phyloP scores from a whole-genome alignment of 2,113 vertebrate genomes.

The Protobothrops flavoviridis region DNA sequence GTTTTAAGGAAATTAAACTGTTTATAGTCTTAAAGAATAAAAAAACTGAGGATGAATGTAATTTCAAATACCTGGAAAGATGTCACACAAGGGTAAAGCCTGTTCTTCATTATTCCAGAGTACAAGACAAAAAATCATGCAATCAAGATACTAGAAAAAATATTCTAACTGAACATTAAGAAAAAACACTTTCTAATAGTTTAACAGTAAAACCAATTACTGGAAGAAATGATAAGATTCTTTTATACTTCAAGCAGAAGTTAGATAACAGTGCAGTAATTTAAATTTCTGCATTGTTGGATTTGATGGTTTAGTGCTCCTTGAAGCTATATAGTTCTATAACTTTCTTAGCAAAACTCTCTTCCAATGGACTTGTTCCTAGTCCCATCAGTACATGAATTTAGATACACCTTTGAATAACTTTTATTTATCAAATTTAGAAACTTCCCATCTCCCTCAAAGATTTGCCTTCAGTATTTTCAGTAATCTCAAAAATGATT shows the following conservation, averaged over 20 bases:
- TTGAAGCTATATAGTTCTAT: not conserved
- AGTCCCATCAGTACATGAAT: not conserved
- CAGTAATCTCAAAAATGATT: not conserved
- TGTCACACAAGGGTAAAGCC: not conserved
- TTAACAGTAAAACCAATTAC: not conserved
- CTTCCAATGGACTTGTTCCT: not conserved
- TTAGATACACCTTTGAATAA: not conserved
- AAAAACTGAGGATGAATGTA: not conserved
- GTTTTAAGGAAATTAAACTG: not conserved
- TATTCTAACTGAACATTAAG: not conserved
- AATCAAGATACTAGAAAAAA: not conserved
- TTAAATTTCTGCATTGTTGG: not conserved
- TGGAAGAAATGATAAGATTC: not conserved
- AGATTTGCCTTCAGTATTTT: not conserved
- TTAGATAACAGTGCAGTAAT: not conserved
- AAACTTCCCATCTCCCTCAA: too few relatives aligned
- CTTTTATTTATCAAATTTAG: not conserved
- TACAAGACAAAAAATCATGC: not conserved
- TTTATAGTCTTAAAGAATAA: not conserved
- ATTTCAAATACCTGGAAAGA: not conserved
- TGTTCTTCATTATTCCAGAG: not conserved
- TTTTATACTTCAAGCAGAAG: not conserved
- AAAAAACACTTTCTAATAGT: not conserved
- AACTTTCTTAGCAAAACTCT: not conserved
- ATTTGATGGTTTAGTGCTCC: not conserved